Evolutionary conservation across 2,797 vertebrate species (phyloP).

Genomic region (Natrix natrix): DNA sequence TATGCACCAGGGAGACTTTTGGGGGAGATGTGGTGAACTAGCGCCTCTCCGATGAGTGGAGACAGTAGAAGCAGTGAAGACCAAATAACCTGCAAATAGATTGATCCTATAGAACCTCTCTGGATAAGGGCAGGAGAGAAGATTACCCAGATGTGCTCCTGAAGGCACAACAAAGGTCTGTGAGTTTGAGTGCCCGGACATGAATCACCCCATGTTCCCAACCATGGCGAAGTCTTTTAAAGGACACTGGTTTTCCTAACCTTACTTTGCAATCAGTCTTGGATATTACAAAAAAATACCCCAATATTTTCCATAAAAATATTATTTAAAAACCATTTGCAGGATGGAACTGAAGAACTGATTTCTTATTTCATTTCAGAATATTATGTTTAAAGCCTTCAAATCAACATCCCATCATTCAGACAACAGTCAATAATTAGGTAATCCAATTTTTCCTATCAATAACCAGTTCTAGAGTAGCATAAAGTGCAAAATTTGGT

Average conservation of each 20-base stretch:
- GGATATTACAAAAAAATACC: too few species aligned
- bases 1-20: not conserved
- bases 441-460: not conserved
- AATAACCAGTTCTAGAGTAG: not conserved
- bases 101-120: not conserved
- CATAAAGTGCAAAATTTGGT: slow-evolving; percentile 54
- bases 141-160: not conserved
- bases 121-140: not conserved
- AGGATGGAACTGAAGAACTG: too few species aligned
- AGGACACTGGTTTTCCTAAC: not conserved
- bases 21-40: not conserved
- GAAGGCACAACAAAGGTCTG: not conserved
- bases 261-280: too few species aligned
- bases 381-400: not conserved
- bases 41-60: not conserved
- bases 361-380: too few species aligned
- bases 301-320: too few species aligned
- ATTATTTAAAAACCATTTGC: too few species aligned
- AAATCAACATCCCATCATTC: not conserved
- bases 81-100: not conserved
- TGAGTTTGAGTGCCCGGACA: not conserved
- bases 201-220: not conserved
- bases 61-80: not conserved
- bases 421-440: not conserved
- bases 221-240: not conserved